Conservation (phyloP, 2,797 vertebrate genomes). For the Anguilla megastoma region DNA sequence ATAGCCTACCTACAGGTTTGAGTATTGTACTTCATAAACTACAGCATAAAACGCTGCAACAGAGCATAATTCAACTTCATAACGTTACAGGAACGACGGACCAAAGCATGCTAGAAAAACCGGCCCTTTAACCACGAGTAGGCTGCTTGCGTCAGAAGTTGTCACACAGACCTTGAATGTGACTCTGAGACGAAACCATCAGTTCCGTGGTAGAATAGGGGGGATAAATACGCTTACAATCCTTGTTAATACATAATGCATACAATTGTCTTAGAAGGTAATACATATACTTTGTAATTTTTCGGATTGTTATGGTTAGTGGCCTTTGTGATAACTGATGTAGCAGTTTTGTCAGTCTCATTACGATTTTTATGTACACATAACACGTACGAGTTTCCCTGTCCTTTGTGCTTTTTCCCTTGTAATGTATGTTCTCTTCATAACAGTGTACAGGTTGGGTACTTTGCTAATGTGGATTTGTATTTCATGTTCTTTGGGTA, state of each 20-base stretch:
- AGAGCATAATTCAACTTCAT: too few species aligned
- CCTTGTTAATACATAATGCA: not conserved
- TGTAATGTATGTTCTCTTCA: not conserved
- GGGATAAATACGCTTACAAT: not conserved
- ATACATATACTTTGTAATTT: not conserved
- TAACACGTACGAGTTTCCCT: not conserved
- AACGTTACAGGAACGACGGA: too few species aligned
- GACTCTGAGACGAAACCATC: slow-evolving; percentile 35
- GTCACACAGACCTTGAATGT: slow-evolving; percentile 31
- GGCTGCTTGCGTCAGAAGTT: not conserved
- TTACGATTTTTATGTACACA: not conserved
- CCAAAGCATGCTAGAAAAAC: not conserved
- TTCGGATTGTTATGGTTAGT: not conserved
- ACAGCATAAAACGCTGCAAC: not conserved
- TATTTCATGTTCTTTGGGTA: not conserved
- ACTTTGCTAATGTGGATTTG: not conserved
- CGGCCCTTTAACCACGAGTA: not conserved
- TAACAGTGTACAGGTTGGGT: not conserved
- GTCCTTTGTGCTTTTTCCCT: not conserved
- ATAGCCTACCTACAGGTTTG: not conserved
- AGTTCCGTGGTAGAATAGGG: not conserved
- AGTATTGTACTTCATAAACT: not conserved
- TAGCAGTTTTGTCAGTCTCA: not conserved
- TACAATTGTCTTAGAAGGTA: not conserved
- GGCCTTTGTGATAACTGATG: not conserved